Evolutionary conservation across 2,113 vertebrate species (phyloP), one percentile per base, ranked within the genome.

Genomic region (Trochalopteron elliotii): DNA sequence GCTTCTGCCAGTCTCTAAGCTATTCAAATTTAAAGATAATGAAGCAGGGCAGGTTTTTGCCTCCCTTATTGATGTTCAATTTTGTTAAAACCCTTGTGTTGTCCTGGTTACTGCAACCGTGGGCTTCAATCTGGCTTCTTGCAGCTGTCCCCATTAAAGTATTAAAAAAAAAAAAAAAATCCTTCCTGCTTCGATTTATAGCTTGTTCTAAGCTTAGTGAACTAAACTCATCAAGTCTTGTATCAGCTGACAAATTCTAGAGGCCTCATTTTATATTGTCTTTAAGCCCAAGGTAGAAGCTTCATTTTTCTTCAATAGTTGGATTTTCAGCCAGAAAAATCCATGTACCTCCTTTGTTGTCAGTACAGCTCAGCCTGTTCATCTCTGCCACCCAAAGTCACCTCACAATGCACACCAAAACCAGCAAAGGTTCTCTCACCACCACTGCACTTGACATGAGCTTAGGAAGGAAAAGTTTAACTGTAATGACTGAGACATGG

Each of bases 91-190:
- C 40, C 65, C 79, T 87, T 87, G 39, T 82, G 80, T 89, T 92
- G 69, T 91, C 92, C 89, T 96, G 72, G 83, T 93, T 95, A 90
- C 94, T 84, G 72, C 56, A 90, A 56, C 61, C 90, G 40, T 81
- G 72, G 27, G 52, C 67, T 85, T 85, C 79, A 69, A 35, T 63
- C 39, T 77, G 74, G 18, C 53, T 92, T 81, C 59, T 75, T 3
- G 2, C 90, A 93, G 56, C 86, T 84, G 69, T 76, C 57, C 19
- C 60, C 39, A 90, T 87, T 89, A 87, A 92, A 78, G 90, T 44
- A 71, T 12, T 37, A 40, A n/a, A 75, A 77, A 65, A 78, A 40
- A n/a, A 75, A 77, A 65, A 78, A 52, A 65, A 35, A 17, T 30
- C 47, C 27, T 30, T 21, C 11, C 33, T 83, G 42, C 68, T 94